Base-by-base conservation (phyloP, 2,797 vertebrate species). In the Anableps anableps region DNA sequence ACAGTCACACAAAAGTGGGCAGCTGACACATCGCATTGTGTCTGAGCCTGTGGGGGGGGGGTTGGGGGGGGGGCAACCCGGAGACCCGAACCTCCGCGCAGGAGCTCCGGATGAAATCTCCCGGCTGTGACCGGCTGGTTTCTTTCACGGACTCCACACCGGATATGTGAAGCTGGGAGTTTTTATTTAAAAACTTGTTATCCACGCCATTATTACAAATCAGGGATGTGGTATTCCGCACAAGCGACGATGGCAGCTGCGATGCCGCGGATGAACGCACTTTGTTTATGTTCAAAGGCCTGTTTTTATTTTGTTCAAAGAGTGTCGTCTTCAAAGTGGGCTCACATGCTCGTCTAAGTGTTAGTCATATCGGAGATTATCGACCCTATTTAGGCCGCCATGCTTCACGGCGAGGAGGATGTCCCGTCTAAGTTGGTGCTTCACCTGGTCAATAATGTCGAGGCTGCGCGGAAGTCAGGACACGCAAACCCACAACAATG, bases 371-470 rank as follows among this genome's bases (percentile, higher is more conserved):
- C 29, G 88, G 89, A 91, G 91, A 93, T 92, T 91, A 91, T 86
- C 82, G 87, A 94, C 91, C 88, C 83, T 76, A 82, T 91, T 88
- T 90, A 94, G 93, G 93, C 93, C 93, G 93, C 92, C 92, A 92
- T 93, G 92, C 88, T 90, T 83, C 23, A 78, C 79, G 70, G 86
- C 79, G 84, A 86, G 76, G 87, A 91, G 86, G 88, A 91, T 94
- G 94, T 95, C 94, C 94, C 93, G 93, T 93, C 83, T 83, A 93
- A 95, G 93, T 95, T 95, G 74, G 89, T 55, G 89, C 87, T 93
- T 94, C 93, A 95, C 93, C 93, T 94, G 93, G 89, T 88, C 91
- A 81, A 72, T 75, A 81, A 85, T 81, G 85, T 85, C 88, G 88
- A 87, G 88, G 82, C 45, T 80, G 78, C 53, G 77, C 34, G 70